Percentiles rank a stretch among this genome's conserved stretches.
These are phyloP conservation scores for Manduca sexta DNA, from an alignment of 1,140 invertebrate species.

Conservation along the genomic window DNA sequence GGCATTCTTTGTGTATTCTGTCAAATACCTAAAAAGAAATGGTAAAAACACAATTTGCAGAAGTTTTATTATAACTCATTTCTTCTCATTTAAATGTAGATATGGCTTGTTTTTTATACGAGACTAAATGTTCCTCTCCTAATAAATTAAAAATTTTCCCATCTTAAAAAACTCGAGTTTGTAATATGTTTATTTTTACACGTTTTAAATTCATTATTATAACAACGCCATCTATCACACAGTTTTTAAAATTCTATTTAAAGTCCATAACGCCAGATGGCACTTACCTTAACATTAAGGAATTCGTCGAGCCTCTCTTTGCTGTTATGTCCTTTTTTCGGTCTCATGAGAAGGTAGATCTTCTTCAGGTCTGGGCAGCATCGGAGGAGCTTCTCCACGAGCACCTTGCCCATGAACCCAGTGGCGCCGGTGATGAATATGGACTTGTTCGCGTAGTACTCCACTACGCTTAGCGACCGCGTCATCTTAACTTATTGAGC, in stretches of 20 bases:
- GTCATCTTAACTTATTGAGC: constrained; percentile 28
- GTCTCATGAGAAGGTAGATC: constrained; percentile 87
- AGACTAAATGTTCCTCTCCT: too few relatives aligned
- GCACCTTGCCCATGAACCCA: constrained; percentile 91
- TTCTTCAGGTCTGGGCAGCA: constrained; percentile 79
- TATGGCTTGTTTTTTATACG: too few relatives aligned
- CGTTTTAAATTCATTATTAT: too few relatives aligned
- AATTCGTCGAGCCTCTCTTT: constrained; percentile 78
- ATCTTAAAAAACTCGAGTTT: too few relatives aligned
- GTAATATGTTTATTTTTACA: too few relatives aligned
- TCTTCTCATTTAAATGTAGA: too few relatives aligned
- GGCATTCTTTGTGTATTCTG: constrained; percentile 74
- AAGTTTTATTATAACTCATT: too few relatives aligned
- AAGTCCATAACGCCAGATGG: constrained; percentile 19
- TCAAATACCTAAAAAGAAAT: constrained; percentile 82
- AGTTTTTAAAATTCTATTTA: not conserved
- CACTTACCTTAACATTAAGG: constrained; percentile 73
- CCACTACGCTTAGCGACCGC: constrained; percentile 41
- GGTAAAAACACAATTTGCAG: too few relatives aligned
- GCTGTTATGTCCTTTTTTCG: constrained; percentile 83
- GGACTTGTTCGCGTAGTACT: constrained; percentile 54
- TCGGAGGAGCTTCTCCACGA: constrained; percentile 90
- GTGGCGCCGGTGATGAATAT: constrained; percentile 73
- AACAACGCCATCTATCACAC: too few relatives aligned
- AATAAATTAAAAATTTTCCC: too few relatives aligned